These are phyloP conservation scores for Tauraco erythrolophus DNA, from an alignment of 2,113 vertebrate species.

Conservation along the genomic window DNA sequence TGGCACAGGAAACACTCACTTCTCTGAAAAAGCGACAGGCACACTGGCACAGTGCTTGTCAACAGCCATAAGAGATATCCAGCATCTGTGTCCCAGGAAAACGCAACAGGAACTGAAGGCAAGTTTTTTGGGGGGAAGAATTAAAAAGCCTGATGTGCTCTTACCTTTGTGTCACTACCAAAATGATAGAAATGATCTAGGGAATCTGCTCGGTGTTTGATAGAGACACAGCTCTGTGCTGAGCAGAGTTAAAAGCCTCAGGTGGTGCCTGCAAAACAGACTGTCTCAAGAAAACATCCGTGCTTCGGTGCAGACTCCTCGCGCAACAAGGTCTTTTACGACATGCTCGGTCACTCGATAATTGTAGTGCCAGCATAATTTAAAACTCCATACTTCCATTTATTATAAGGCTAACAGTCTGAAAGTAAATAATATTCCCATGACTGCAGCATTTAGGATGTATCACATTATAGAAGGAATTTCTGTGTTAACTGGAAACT, in stretches of 20 bases:
- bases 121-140: not conserved
- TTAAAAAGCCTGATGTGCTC: not conserved
- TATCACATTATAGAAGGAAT: not conserved
- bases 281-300: not conserved
- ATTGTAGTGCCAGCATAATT: not conserved
- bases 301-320: not conserved
- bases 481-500: not conserved
- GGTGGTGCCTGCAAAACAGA: accelerated
- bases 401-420: not conserved
- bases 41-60: not conserved
- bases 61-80: not conserved
- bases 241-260: not conserved
- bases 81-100: not conserved
- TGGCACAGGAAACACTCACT: not conserved
- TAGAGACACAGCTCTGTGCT: not conserved
- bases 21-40: not conserved
- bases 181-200: not conserved
- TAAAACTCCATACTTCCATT: not conserved
- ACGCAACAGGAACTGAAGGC: not conserved
- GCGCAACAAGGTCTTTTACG: not conserved
- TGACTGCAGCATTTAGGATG: not conserved
- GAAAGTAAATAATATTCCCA: not conserved
- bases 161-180: not conserved
- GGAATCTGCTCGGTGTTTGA: not conserved
- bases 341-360: accelerated